These are phyloP conservation scores for Mirza zaza DNA, from an alignment of 2,113 vertebrate genomes.

Conservation along the genomic window DNA sequence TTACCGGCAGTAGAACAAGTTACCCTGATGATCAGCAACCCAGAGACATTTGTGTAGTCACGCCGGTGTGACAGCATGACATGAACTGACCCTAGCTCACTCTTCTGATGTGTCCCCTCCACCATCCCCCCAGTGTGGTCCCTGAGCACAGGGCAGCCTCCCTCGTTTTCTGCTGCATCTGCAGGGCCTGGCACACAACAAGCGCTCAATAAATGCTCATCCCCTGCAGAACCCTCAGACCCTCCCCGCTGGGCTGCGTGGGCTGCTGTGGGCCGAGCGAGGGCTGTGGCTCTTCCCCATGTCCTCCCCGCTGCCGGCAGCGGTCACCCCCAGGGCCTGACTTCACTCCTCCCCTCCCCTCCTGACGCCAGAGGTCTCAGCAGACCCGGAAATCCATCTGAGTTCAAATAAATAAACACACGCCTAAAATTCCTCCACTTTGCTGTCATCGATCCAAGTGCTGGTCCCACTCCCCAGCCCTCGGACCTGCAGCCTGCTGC, in stretches of 20 bases:
- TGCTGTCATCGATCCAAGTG: neutral
- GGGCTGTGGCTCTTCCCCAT: fast-evolving
- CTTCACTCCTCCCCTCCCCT: neutral
- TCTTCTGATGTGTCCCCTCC: neutral
- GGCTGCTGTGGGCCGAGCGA: fast-evolving
- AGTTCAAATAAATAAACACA: neutral
- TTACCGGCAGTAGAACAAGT: neutral
- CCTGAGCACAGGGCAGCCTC: neutral
- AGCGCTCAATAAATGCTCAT: neutral
- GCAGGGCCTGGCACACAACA: neutral
- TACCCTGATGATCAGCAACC: neutral
- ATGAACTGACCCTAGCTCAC: neutral
- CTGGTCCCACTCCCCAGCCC: neutral
- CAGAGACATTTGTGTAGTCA: neutral
- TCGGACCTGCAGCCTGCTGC: neutral
- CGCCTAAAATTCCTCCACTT: neutral
- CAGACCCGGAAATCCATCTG: neutral
- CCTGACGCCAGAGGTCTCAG: neutral
- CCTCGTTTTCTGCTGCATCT: neutral
- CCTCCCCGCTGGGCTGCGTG: fast-evolving
- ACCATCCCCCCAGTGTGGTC: fast-evolving
- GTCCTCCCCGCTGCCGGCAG: neutral
- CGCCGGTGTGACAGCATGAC: fast-evolving
- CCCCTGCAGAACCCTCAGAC: neutral
- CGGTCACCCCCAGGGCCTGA: neutral